Base-by-base conservation (phyloP, 2,797 vertebrate genomes). In the Microctenopoma lineatum region DNA sequence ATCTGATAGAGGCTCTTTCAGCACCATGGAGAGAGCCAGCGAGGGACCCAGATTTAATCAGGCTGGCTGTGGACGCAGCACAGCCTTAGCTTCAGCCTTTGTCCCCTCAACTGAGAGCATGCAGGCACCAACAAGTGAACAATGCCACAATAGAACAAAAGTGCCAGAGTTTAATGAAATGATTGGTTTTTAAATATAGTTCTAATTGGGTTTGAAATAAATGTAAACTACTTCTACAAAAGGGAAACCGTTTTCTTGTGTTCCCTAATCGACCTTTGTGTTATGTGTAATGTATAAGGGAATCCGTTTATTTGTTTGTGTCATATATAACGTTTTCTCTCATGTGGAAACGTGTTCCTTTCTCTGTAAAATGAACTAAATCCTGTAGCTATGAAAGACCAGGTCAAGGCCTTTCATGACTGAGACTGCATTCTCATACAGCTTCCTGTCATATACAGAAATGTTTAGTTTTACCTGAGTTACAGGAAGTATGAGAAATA, bases 21-120 rank as follows among this genome's bases (percentile, higher is more conserved):
- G 96, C 95, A 95, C 96, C 94, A 94, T 94, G 95, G 96, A 96
- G 96, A 96, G 96, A 95, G 94, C 93, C 94, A 93, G 94, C 92
- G 88, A 96, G 95, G 95, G 96, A 95, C 94, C 94, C 95, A 96
- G 96, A 96, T 97, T 96, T 96, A 97, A 97, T 97, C 96, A 96
- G 95, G 92, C 84, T 21, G 80, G 75, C 82, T 65, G 80, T 76
- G 80, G 84, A 86, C 75, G 32, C 76, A 66, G 78, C 79, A 84
- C 86, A 84, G 70, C 70, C 83, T 73, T 50, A 3, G 77, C 74
- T 76, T 54, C 64, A 80, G 87, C 84, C 80, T 86, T 91, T 90
- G 89, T 91, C 79, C 75, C 71, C n/a, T 10, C 47, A 61, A 65
- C 74, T 66, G 73, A 75, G 80, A 77, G 80, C 62, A 76, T 70